Evolutionary conservation across 2,797 vertebrate genomes (phyloP).

Genomic region (Crypturellus tataupa): DNA sequence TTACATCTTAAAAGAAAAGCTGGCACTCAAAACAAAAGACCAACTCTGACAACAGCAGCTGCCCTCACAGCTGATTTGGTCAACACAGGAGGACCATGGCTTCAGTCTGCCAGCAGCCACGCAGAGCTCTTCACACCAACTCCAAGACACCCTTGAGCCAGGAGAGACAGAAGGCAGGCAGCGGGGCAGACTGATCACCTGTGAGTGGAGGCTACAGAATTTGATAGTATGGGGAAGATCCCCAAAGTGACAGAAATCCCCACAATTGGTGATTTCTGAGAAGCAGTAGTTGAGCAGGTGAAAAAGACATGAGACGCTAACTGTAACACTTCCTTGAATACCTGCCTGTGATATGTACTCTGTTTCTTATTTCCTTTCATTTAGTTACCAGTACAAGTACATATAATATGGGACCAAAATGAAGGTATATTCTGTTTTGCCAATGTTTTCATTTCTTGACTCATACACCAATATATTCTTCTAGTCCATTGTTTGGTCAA

Average conservation of each 20-base stretch:
- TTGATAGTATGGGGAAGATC: not conserved
- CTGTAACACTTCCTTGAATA: not conserved
- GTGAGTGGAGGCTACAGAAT: not conserved
- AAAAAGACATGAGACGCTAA: not conserved
- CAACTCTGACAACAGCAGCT: not conserved
- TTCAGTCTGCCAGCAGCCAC: not conserved
- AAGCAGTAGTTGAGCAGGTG: not conserved
- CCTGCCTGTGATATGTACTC: not conserved
- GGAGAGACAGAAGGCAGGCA: not conserved
- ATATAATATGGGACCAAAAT: not conserved
- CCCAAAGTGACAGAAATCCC: not conserved
- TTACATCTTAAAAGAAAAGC: not conserved
- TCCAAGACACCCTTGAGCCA: not conserved
- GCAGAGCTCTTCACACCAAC: not conserved
- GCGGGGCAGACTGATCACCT: not conserved
- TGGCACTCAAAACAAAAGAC: not conserved
- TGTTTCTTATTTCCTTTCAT: not conserved
- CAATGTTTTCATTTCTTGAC: not conserved
- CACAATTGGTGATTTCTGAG: not conserved
- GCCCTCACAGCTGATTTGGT: not conserved
- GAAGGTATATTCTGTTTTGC: not conserved
- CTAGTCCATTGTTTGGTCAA: not conserved
- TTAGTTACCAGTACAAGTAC: not conserved
- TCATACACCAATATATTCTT: not conserved
- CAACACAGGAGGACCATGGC: not conserved